These are phyloP conservation scores for Ardeotis arabs DNA, from an alignment of 2,113 vertebrate species.

Conservation along the genomic window DNA sequence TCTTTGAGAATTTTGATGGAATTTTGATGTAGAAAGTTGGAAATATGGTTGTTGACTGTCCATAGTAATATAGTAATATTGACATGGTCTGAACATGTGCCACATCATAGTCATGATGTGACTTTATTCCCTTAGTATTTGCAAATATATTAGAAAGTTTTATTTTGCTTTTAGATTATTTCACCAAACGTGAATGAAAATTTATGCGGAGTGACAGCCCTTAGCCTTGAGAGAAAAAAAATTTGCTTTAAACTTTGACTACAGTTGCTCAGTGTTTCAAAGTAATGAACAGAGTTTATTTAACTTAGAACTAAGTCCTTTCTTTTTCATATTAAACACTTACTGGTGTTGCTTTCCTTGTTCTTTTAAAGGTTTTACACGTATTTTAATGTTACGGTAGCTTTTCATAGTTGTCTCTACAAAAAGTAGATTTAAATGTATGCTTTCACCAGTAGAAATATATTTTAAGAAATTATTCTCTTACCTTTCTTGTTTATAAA, in stretches of 20 bases:
- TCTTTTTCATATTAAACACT: not conserved
- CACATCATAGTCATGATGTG: not conserved
- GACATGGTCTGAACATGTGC: not conserved
- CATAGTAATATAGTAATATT: not conserved
- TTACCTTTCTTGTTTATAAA: not conserved
- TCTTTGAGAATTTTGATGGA: not conserved
- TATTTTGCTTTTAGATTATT: not conserved
- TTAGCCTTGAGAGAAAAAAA: not conserved
- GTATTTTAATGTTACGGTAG: not conserved
- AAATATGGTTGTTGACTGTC: not conserved
- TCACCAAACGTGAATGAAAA: not conserved
- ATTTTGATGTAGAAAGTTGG: not conserved
- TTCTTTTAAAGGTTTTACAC: not conserved
- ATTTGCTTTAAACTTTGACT: not conserved
- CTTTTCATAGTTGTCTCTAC: not conserved
- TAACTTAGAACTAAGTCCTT: not conserved
- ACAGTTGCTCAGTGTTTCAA: not conserved
- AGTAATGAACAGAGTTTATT: not conserved
- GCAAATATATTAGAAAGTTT: not conserved
- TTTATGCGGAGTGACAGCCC: not conserved
- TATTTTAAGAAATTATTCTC: not conserved
- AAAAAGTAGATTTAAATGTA: not conserved
- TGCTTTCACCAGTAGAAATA: not conserved
- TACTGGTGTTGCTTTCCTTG: not conserved
- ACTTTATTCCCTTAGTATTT: not conserved